phyloP scores from a whole-genome alignment of 92 coral and sea anemone species.

The Scolanthus callimorphus region DNA sequence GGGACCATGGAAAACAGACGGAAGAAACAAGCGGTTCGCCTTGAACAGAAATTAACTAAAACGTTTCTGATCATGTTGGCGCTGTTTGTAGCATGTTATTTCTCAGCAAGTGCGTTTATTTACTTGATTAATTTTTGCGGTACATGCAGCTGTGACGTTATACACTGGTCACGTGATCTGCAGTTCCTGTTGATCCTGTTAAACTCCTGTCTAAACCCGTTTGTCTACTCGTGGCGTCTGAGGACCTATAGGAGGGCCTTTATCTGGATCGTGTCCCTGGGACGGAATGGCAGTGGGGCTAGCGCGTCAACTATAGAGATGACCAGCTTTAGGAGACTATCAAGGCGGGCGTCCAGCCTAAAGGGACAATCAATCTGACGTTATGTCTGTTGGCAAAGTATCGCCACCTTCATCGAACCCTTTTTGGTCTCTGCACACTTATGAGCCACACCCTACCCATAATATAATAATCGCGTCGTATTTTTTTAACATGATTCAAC shows the following conservation, averaged over 20 bases:
- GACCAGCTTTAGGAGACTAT: conserved; percentile 35
- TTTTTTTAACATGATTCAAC: too few relatives aligned
- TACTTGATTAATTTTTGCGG: conserved; percentile 79
- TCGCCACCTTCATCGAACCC: too few relatives aligned
- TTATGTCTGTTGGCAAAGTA: too few relatives aligned
- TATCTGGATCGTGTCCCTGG: conserved; percentile 59
- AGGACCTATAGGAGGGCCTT: conserved; percentile 63
- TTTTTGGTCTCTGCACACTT: too few relatives aligned
- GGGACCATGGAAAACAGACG: conserved; percentile 58
- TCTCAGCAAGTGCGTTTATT: conserved; percentile 72
- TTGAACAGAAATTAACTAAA: conserved; percentile 86
- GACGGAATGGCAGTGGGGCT: conserved; percentile 47
- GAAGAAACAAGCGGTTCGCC: conserved; percentile 53
- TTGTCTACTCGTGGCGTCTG: conserved; percentile 86
- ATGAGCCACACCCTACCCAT: too few relatives aligned
- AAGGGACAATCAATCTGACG: too few relatives aligned
- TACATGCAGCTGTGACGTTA: conserved; percentile 61
- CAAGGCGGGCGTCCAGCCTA: conserved; percentile 8
- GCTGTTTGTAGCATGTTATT: conserved; percentile 67
- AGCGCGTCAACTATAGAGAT: conserved; percentile 42
- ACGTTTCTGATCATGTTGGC: conserved; percentile 79
- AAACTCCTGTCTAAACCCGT: conserved; percentile 89
- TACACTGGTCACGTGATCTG: conserved; percentile 86
- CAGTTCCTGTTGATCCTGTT: conserved; percentile 77
- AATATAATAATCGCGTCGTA: too few relatives aligned